Evolutionary conservation across 30 jellyfish, hydroid and myxozoan genomes (phyloP), one percentile per base, ranked within the genome.

Genomic region (Chironex yamaguchii): DNA sequence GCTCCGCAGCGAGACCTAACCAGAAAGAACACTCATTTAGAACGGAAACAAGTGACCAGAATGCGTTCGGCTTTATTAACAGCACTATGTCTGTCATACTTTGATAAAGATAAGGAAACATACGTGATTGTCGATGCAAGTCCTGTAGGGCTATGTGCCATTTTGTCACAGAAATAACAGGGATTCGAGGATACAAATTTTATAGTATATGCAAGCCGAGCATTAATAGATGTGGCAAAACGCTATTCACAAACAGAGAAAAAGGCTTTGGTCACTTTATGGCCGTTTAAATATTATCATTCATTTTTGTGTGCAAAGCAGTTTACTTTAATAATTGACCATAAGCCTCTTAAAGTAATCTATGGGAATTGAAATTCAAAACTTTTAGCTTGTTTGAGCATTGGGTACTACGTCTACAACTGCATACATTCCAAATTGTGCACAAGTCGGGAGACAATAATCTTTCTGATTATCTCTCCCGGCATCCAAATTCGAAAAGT

Each of bases 211-310:
- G 79, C 89, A 2, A 49, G 89, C 79, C 71, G 79, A 50, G 89
- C 89, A 0, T 31, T 51, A 52, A 3, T 79, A 14, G 89, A 76
- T 11, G 71, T 52, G 17, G 89, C 52, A 27, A 62, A 63, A 28
- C 62, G 79, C 67, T 76, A 76, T 34, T 76, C 89, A 30, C 80
- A 76, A 52, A 49, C 89, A 4, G 89, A 76, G 89, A 76, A 76
- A 79, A 79, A 76, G 29, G 89, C 79, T 24, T 67, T 76, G 13
- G 26, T 32, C 64, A 76, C 58, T 12, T 22, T 76, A 28, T 52
- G 89, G 89, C 79, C 53, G 26, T 22, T 50, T 28, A 79, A 76
- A 51, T 66, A 76, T 76, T 76, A 52, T 52, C 65, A 73, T 53
- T 65, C 58, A 14, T 76, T 52, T 54, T 21, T 76, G 28, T 49